Percentiles rank a stretch among this genome's conserved stretches.
These are phyloP conservation scores for Beris morrisii DNA, from an alignment of 2,888 invertebrate species.

Conservation along the genomic window DNA sequence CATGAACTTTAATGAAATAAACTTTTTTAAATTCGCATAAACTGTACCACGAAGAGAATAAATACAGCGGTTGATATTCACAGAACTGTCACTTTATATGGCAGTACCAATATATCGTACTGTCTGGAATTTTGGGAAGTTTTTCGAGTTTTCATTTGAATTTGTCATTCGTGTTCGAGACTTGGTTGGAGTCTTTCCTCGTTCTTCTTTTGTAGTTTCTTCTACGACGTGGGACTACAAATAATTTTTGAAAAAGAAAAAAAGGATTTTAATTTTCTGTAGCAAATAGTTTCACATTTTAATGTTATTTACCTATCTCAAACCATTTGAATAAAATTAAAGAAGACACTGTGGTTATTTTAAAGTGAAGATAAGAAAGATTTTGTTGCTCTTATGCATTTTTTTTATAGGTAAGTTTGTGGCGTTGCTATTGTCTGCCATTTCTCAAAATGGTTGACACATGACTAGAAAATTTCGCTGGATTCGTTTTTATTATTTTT, in stretches of 20 bases:
- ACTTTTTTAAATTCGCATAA: too few relatives aligned
- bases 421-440: slow-evolving; percentile 9
- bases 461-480: neutral
- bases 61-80: too few relatives aligned
- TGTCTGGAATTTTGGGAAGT: too few relatives aligned
- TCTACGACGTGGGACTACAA: slow-evolving; percentile 8
- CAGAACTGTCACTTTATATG: too few relatives aligned
- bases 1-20: too few relatives aligned
- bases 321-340: slow-evolving; percentile 13
- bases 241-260: slow-evolving; percentile 1
- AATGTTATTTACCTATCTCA: neutral
- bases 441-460: slow-evolving; percentile 27
- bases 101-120: too few relatives aligned
- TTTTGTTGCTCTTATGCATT: slow-evolving; percentile 19
- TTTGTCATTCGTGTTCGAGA: too few relatives aligned
- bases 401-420: slow-evolving; percentile 27
- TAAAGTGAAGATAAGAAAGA: slow-evolving; percentile 27
- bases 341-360: slow-evolving; percentile 22
- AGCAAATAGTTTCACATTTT: neutral
- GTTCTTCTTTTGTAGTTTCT: neutral
- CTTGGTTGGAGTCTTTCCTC: too few relatives aligned
- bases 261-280: neutral
- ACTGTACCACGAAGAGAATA: too few relatives aligned
- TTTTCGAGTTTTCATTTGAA: too few relatives aligned
- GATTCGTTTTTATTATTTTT: too few relatives aligned